Evolutionary conservation across 2,113 vertebrate species (phyloP).

Genomic region (Indicator maculatus): DNA sequence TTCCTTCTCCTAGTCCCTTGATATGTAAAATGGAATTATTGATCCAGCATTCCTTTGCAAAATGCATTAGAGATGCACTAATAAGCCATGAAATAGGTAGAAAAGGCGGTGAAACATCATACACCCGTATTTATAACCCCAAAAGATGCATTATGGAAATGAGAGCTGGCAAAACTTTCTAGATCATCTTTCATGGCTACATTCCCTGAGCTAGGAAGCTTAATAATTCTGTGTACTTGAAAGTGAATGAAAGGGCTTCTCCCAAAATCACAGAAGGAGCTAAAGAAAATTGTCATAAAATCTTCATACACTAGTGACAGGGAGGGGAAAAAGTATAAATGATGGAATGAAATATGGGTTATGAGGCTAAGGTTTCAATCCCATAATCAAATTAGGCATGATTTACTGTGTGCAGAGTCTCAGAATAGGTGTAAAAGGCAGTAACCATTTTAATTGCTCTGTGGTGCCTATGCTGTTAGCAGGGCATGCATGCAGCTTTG

Average conservation of each 20-base stretch:
- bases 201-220: not conserved
- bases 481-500: not conserved
- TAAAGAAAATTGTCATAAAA: not conserved
- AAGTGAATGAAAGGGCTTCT: not conserved
- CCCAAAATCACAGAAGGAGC: not conserved
- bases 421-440: not conserved
- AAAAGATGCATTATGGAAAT: conserved; percentile 32
- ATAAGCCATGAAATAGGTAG: conserved; percentile 28
- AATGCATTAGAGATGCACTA: conserved; percentile 15
- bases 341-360: not conserved
- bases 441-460: not conserved
- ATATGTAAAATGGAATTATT: conserved; percentile 45
- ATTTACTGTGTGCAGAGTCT: not conserved
- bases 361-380: not conserved
- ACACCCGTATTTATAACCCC: not conserved
- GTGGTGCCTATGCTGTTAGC: not conserved
- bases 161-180: not conserved
- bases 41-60: not conserved
- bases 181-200: not conserved
- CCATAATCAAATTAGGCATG: not conserved
- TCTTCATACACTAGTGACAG: not conserved
- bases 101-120: conserved; percentile 12
- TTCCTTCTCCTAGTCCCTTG: not conserved
- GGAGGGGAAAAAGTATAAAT: not conserved
- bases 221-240: not conserved